Evolutionary conservation across 2,797 vertebrate genomes (phyloP), one percentile per base, ranked within the genome.

Genomic region (Hoplostethus atlanticus): DNA sequence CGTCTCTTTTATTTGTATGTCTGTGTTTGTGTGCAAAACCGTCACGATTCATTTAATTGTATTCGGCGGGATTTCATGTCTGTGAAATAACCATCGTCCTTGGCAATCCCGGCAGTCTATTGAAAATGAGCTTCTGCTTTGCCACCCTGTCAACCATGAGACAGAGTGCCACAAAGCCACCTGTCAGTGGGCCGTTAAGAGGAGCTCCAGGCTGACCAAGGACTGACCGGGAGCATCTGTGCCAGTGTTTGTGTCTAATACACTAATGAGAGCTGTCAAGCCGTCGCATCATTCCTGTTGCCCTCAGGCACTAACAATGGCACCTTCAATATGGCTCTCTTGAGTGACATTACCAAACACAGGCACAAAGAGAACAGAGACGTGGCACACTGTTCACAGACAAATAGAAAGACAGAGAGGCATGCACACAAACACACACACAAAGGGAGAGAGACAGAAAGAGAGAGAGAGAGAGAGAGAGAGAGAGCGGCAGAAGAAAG

Each of bases 181-280:
- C 92, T 93, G 93, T 93, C 93, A 93, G 81, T 25, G n/a, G 76
- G 84, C 82, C 54, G 81, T 90, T 88, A 87, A 89, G 85, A 84
- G 77, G 78, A 81, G 87, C 85, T 86, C 73, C 72, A 28, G 87
- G 80, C 90, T 90, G 90, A 91, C 92, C 90, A 89, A 81, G 77
- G 80, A 87, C 87, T 92, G 92, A 93, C 91, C 90, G 84, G 80
- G 87, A 92, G 92, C 92, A 93, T 93, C 91, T 94, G 92, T 89
- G 88, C 85, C 84, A 83, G 88, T 91, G 90, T 91, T 93, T 88
- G 89, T 90, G 89, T 92, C 89, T 91, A 91, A 92, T 91, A 89
- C 88, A 84, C 90, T 93, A 94, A 94, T 93, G 91, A 92, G 92
- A 91, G 88, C 90, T 92, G 93, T 94, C 92, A 93, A 90, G 83